Evolutionary conservation across 1,140 invertebrate species (phyloP), one percentile per base, ranked within the genome.

Genomic region (Muscidifurax raptorellus): DNA sequence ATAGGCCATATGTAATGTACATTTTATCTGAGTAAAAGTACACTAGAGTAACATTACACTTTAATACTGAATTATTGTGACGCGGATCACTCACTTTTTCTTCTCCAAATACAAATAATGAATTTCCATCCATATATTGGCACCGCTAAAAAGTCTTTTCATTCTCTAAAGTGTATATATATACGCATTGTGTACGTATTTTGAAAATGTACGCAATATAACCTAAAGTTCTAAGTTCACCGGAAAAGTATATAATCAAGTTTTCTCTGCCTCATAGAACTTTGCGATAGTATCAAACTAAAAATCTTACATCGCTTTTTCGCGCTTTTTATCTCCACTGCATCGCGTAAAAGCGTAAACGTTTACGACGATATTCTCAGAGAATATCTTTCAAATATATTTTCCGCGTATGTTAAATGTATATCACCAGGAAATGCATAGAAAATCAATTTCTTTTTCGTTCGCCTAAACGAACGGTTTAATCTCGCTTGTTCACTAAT

Each of bases 11-110:
- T 47, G 13, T 47, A 13, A 47, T 47, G 15, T 47, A 47, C 7
- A 40, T 40, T 47, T 47, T 18, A 18, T 47, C 44, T 47, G 44
- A 47, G 44, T 47, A 40, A 0, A 40, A 40, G 36, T 40, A 40
- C 36, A 40, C 36, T 36, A 4, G 32, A 36, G 32, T 36, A 40
- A 40, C 9, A 40, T 40, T 40, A 40, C 36, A 64, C n/a, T 64
- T 22, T 64, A 71, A 71, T 71, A 71, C 67, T 71, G 67, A 71
- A 71, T 71, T 71, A 71, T 71, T 71, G 67, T 71, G 71, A 72
- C 30, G 67, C 18, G 28, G 27, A 69, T 28, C 6, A 69, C 6
- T 59, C 18, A 22, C n/a, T n/a, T 59, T 59, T n/a, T 59, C 18
- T 59, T 18, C 18, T 59, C 18, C 0, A 22, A 59, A 59, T 59